Evolutionary conservation across 2,888 invertebrate species (phyloP).

Genomic region (Leucophenga montana): DNA sequence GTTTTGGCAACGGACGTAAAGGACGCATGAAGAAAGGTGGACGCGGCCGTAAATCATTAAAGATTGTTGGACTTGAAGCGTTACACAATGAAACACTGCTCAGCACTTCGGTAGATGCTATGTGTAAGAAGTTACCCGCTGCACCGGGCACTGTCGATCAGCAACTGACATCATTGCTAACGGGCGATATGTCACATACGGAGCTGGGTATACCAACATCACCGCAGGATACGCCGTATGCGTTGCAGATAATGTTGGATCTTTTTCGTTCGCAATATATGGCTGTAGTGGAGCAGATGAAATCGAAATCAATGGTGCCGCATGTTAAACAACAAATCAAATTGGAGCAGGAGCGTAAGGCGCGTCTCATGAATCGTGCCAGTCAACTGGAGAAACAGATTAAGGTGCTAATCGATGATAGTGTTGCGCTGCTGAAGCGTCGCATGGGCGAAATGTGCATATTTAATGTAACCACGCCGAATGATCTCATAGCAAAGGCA

Average conservation of each 20-base stretch:
- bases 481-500: conserved; percentile 88
- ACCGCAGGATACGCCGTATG: conserved; percentile 86
- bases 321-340: conserved; percentile 85
- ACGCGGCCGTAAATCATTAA: conserved; percentile 79
- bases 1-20: conserved; percentile 63
- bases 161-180: conserved; percentile 86
- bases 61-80: conserved; percentile 90
- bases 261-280: conserved; percentile 89
- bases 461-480: conserved; percentile 84
- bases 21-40: conserved; percentile 78
- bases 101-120: conserved; percentile 85
- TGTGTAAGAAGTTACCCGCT: conserved; percentile 84
- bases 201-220: conserved; percentile 88
- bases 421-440: conserved; percentile 89
- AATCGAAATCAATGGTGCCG: conserved; percentile 82
- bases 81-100: conserved; percentile 91
- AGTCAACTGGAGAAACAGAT: conserved; percentile 96
- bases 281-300: conserved; percentile 88
- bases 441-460: conserved; percentile 94
- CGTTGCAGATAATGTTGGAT: conserved; percentile 89
- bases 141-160: conserved; percentile 95
- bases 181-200: conserved; percentile 82
- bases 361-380: conserved; percentile 85
- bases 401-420: conserved; percentile 91
- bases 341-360: conserved; percentile 88